phyloP scores from a whole-genome alignment of 64 coral and sea anemone species.

The Stylophora pistillata region DNA sequence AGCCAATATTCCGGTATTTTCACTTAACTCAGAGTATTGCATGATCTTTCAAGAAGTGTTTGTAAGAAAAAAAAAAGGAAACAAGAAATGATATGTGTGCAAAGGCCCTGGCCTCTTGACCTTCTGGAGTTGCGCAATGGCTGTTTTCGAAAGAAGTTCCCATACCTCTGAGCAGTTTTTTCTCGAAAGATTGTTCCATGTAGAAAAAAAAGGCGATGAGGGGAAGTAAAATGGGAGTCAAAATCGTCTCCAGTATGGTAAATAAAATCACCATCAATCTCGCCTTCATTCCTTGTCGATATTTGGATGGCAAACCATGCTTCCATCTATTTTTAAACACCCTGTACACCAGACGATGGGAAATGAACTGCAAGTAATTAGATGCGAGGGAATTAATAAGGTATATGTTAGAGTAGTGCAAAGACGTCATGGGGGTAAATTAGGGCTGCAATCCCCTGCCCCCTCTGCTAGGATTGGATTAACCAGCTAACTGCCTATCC shows the following conservation, averaged over 20 bases:
- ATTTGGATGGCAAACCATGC: slow-evolving; percentile 8
- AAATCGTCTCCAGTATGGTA: slow-evolving; percentile 15
- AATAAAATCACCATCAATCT: background rate
- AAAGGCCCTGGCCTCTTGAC: too few relatives aligned
- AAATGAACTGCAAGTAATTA: slow-evolving; percentile 3
- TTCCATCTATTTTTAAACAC: slow-evolving; percentile 34
- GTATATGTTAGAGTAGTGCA: too few relatives aligned
- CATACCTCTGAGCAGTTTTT: background rate
- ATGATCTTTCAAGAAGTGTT: too few relatives aligned
- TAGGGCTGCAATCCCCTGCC: too few relatives aligned
- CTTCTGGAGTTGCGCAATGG: too few relatives aligned
- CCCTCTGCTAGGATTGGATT: too few relatives aligned
- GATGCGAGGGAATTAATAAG: background rate
- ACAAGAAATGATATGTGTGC: too few relatives aligned
- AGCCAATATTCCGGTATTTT: too few relatives aligned
- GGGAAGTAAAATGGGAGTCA: slow-evolving; percentile 22
- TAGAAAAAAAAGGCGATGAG: slow-evolving; percentile 12
- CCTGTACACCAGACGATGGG: slow-evolving; percentile 25
- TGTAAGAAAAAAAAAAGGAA: too few relatives aligned
- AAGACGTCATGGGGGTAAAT: too few relatives aligned
- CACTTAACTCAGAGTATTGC: too few relatives aligned
- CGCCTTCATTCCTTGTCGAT: background rate
- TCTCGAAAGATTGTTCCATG: background rate
- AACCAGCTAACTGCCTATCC: too few relatives aligned
- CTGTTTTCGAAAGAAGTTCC: background rate